Evolutionary conservation across 2,797 vertebrate genomes (phyloP), one percentile per base, ranked within the genome.

Genomic region (Thaleichthys pacificus): DNA sequence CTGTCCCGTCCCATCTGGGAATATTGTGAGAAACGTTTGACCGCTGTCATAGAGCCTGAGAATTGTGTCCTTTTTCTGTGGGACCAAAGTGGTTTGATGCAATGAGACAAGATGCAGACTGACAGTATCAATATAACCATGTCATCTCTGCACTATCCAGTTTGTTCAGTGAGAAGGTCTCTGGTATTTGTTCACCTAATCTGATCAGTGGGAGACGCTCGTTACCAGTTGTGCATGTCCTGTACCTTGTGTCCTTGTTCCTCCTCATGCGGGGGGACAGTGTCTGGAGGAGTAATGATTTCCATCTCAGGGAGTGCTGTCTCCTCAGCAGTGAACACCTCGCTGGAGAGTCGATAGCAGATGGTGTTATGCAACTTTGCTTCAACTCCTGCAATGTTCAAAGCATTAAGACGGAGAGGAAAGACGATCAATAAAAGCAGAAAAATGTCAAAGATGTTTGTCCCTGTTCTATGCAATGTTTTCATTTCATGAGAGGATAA

Each of bases 351-450:
- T 62, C 1, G 11, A 58, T 58, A 38, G 62, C 62, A 56, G 60
- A 24, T 61, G 61, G n/a, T 69, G 57, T 17, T 26, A 63, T 56
- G 47, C 54, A 1, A 38, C 61, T 71, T 61, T 28, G 38, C 38
- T 73, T 62, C 64, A 35, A 64, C 30, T 73, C 38, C 80, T 82
- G 72, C 61, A 66, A 72, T 80, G 70, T 64, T 75, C 71, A 80
- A 79, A 26, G 70, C 79, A 74, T 82, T n/a, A 68, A 15, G 51
- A 17, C 57, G 74, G 63, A 69, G 63, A 82, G 30, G 66, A 51
- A 72, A 72, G 42, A 61, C 71, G 22, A 73, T 73, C 61, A 60
- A 61, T 73, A 21, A 68, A 35, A 69, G 22, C 49, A 26, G 26
- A 49, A 57, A 78, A 74, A 71, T 79, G 47, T 63, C 22, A 32